These are phyloP conservation scores for Molossus alvarezi DNA, from an alignment of 2,797 vertebrate species.

Conservation along the genomic window DNA sequence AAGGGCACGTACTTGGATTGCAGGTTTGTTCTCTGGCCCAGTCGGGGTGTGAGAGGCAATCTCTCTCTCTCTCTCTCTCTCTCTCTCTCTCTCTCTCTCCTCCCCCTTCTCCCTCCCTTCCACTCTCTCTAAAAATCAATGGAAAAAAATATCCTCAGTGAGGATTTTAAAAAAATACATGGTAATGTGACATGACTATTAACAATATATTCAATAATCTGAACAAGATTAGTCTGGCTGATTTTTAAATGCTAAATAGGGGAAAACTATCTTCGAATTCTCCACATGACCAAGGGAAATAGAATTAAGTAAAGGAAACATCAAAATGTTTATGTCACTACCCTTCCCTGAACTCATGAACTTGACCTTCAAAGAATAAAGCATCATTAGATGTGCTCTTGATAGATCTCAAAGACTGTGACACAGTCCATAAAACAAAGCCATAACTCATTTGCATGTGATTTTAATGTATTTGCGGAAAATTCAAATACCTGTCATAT, in stretches of 20 bases:
- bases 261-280: background rate
- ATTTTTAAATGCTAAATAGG: background rate
- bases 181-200: background rate
- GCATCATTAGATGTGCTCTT: background rate
- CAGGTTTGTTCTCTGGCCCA: no score
- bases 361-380: constrained; percentile 39
- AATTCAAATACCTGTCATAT: background rate
- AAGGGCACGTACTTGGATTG: no score
- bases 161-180: background rate
- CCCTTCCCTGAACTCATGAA: background rate
- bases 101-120: no score
- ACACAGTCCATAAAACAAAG: background rate
- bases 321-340: background rate
- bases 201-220: constrained; percentile 16
- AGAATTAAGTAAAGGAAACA: constrained; percentile 8
- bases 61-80: no score
- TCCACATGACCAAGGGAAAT: background rate
- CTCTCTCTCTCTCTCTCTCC: no score
- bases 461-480: background rate
- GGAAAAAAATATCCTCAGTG: no score
- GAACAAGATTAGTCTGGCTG: background rate
- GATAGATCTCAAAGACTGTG: background rate
- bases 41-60: no score
- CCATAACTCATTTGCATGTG: background rate
- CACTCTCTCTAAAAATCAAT: no score